Base-by-base conservation (phyloP, 2,888 invertebrate genomes). In the Trissolcus japonicus region DNA sequence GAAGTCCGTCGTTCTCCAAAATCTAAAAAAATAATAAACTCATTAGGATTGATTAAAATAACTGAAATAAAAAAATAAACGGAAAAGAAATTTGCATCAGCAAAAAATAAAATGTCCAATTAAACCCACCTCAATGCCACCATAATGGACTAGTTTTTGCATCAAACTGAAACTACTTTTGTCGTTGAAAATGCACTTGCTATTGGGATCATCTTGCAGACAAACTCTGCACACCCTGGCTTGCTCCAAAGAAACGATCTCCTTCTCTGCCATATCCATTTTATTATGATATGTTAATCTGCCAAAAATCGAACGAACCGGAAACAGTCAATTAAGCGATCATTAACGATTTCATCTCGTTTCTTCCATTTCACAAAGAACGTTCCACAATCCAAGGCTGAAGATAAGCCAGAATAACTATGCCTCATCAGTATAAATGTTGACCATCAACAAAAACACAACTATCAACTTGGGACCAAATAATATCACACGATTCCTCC, bases 1-100 rank as follows among this genome's bases (percentile, higher is more conserved):
- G 87, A 61, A 87, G 80, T 41, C 86, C 87, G 76, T 87, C 87
- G 25, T 82, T 69, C 25, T 82, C 78, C 6, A 78, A 57, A 50
- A 87, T 74, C 87, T 87, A 46, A 46, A 46, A 46, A 46, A 16
- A 35, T 4, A 35, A 11, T 9, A 35, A 35, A 29, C 29, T 25
- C 6, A 25, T 25, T 25, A 6, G 4, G 4, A 25, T 25, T 25
- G 25, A 25, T 4, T 25, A 25, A 25, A 25, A 25, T 25, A 25
- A 25, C 25, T 25, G 3, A 25, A 19, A 2, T 25, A 25, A 25
- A 25, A 25, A 19, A 19, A 19, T 2, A 19, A 19, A 19, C 2
- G 19, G 1, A 19, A 19, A 19, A 19, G 19, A 19, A 25, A 25
- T 25, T 25, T 6, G 4, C 4, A 25, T 25, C 4, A 25, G 4